Evolutionary conservation across 2,888 invertebrate genomes (phyloP), one percentile per base, ranked within the genome.

Genomic region (Pherbina coryleti): DNA sequence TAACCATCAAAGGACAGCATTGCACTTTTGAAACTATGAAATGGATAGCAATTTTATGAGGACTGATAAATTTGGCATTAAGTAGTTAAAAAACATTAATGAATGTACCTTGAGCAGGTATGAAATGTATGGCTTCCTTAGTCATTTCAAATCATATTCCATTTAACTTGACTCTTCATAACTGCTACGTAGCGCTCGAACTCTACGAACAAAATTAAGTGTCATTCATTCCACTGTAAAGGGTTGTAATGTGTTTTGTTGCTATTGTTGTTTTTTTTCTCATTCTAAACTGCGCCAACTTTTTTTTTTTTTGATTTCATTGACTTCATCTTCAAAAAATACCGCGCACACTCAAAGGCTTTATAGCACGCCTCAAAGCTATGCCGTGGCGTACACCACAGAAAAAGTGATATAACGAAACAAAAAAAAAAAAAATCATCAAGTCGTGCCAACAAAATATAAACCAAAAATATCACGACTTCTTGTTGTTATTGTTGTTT

Each of bases 401-500:
- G 4, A 17, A 72, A 55, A 62, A 44, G 34, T 51, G 73, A 60
- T 55, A 60, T 17, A 25, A 60, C 3, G 11, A 22, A 19, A n/a
- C 4, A 19, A 17, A 4, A 22, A 75, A 22, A 22, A 60, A 25
- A 60, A 34, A 75, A 67, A 22, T 71, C 14, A n/a, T n/a, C 5
- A 80, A 86, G 81, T 87, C 87, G 87, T 87, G 88, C 86, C 81
- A 79, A 78, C 83, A 81, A 81, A 87, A 88, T 86, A 84, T 88
- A 83, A 85, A 84, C 87, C 88, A 87, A 84, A 84, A 85, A 82
- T 84, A 84, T 86, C 87, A 87, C 87, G 87, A 88, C 81, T 85
- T 82, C 78, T 5, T 66, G 19, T 60, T 66, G 66, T 66, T 66
- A 5, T 57, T 57, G 8, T 3, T 57, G 5, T 57, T n/a, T n/a